Percentiles rank a stretch among this genome's conserved stretches.
Conservation (phyloP, 2,888 invertebrate species). For the Rhamnusium bicolor region DNA sequence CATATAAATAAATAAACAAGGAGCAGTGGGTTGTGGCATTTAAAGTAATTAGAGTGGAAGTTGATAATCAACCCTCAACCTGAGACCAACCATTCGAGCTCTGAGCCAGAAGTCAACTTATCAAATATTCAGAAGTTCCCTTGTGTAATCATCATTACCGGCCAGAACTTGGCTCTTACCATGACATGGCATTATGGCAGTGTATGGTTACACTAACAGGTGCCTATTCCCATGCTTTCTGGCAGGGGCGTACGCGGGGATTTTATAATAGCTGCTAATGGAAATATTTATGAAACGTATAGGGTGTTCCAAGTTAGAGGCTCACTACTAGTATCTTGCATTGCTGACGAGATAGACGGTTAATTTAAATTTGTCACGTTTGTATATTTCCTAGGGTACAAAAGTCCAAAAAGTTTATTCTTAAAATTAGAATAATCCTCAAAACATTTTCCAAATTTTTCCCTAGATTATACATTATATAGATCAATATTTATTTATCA, state of each 20-base stretch:
- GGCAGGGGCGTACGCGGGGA: constrained; percentile 10
- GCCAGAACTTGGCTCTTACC: constrained; percentile 47
- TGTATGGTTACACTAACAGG: constrained; percentile 31
- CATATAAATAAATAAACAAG: constrained; percentile 10
- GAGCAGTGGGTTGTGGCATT: constrained; percentile 14
- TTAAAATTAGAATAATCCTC: no score
- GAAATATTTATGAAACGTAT: no score
- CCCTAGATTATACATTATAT: no score
- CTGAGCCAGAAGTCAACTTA: constrained; percentile 63
- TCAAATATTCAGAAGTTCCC: constrained; percentile 62
- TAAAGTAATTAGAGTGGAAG: constrained; percentile 23
- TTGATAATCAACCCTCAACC: constrained; percentile 28
- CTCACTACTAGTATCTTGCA: no score
- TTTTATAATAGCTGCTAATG: no score
- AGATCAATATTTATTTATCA: no score
- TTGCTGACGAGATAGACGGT: no score
- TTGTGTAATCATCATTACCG: constrained; percentile 63
- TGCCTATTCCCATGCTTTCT: constrained; percentile 20
- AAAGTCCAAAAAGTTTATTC: no score
- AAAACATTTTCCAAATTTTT: no score
- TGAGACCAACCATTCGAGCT: constrained; percentile 32
- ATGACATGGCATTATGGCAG: constrained; percentile 68
- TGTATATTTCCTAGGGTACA: no score
- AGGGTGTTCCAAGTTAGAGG: no score
- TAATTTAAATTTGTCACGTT: no score